Base-by-base conservation (phyloP, 2,888 invertebrate species). In the Orthonychiurus folsomi region DNA sequence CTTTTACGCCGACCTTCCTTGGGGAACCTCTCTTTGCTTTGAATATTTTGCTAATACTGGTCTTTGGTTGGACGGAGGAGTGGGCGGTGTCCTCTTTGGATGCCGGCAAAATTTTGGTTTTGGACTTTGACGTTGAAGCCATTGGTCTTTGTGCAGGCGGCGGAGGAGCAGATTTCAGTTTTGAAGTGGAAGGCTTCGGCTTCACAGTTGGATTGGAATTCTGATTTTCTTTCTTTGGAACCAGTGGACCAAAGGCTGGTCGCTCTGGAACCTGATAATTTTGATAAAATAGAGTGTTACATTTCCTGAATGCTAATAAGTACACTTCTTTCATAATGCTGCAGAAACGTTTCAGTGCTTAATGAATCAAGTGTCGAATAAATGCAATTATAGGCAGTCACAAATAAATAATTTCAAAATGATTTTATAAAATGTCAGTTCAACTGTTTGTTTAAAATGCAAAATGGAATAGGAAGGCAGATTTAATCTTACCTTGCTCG, bases 171-270 rank as follows among this genome's bases (percentile, higher is more conserved):
- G 15, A 5, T 5, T 37, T 37, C 37, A 15, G 15, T 15, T 37
- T 37, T 15, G 37, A 37, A 9, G 9, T 15, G 15, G 37, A 37
- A 5, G 37, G 37, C 37, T 37, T 37, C 15, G 37, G 9, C 37
- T 9, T 9, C 5, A 15, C 5, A 9, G 37, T 37, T n/a, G n/a
- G n/a, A 37, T 15, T 37, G 37, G 37, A 37, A 15, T 37, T 37
- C 20, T 56, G 56, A 37, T 56, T 56, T 28, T 56, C 56, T 20
- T 56, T 56, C 20, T 56, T 56, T 3, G 56, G 56, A 28, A 26
- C 37, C 28, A 56, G 20, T 2, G 56, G 56, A 56, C 56, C 56
- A 9, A 20, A 5, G 5, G 37, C 37, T 37, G 37, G 37, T 27
- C 15, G 9, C 20, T 18, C 27, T 2, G n/a, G 37, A 25, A 12